Evolutionary conservation across 2,888 invertebrate species (phyloP).

Genomic region (Temnothorax ravouxi): DNA sequence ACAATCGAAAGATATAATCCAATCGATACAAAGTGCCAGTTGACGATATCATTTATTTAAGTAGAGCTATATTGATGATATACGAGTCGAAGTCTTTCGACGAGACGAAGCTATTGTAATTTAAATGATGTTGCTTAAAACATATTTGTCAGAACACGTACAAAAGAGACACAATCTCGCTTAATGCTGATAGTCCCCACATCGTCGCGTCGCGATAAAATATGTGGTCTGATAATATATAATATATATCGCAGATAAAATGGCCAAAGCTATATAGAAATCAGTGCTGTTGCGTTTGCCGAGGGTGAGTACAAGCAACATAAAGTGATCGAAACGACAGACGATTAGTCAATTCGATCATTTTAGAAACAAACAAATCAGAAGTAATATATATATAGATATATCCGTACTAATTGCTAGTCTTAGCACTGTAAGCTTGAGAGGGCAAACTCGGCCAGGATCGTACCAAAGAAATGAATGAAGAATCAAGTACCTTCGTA

Average conservation of each 20-base stretch:
- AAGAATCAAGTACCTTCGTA: background rate
- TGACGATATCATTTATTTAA: background rate
- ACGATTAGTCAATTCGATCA: background rate
- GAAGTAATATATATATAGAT: background rate
- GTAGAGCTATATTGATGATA: background rate
- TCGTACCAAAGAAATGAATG: slow-evolving; percentile 15
- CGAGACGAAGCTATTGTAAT: background rate
- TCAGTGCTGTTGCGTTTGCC: background rate
- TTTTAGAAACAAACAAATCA: background rate
- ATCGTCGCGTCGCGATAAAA: background rate
- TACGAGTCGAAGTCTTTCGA: background rate
- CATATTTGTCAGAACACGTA: background rate
- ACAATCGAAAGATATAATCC: background rate
- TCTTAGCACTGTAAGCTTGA: background rate
- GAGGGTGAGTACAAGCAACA: slow-evolving; percentile 12
- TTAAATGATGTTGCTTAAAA: slow-evolving; percentile 2
- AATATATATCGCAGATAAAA: slow-evolving; percentile 5
- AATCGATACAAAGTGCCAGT: background rate
- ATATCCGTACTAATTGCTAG: background rate
- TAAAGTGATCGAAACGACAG: background rate
- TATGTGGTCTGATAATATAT: slow-evolving; percentile 8
- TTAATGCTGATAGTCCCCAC: background rate
- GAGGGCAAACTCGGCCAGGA: background rate
- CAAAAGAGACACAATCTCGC: background rate
- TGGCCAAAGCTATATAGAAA: background rate